Evolutionary conservation across 2,888 invertebrate genomes (phyloP).

Genomic region (Omphaloscelis lunosa): DNA sequence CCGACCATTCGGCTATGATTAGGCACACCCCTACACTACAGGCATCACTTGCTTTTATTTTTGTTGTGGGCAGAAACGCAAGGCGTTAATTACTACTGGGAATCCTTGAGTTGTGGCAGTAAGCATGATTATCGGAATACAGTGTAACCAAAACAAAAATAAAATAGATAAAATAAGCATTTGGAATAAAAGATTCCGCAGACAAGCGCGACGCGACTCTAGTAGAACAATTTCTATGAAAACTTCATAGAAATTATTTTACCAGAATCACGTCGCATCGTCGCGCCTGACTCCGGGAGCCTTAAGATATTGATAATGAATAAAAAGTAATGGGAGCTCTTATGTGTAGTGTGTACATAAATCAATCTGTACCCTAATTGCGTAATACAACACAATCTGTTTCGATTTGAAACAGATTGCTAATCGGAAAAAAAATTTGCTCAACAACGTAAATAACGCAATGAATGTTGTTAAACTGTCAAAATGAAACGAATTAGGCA

Average conservation of each 20-base stretch:
- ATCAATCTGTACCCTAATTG: too few species aligned
- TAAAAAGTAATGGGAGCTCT: background rate
- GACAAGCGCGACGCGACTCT: too few species aligned
- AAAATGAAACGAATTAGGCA: too few species aligned
- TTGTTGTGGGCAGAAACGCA: slow-evolving; percentile 20
- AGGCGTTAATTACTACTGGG: slow-evolving; percentile 42
- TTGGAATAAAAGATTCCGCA: background rate
- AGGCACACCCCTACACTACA: slow-evolving; percentile 27
- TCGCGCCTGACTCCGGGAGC: too few species aligned
- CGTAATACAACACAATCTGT: too few species aligned
- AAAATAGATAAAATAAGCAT: background rate
- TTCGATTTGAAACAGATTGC: too few species aligned
- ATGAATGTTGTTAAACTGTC: too few species aligned
- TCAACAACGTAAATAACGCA: too few species aligned
- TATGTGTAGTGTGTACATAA: background rate
- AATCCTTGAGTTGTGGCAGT: slow-evolving; percentile 23
- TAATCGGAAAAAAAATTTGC: too few species aligned
- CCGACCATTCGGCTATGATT: slow-evolving; percentile 27
- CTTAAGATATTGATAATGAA: background rate
- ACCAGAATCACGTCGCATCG: too few species aligned
- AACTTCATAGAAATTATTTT: too few species aligned
- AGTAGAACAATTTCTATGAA: too few species aligned
- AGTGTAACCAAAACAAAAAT: slow-evolving; percentile 4
- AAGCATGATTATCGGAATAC: slow-evolving; percentile 8
- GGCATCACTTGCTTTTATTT: slow-evolving; percentile 26